These are phyloP conservation scores for Darwinula stevensoni DNA, from an alignment of 2,888 invertebrate species.

Conservation along the genomic window DNA sequence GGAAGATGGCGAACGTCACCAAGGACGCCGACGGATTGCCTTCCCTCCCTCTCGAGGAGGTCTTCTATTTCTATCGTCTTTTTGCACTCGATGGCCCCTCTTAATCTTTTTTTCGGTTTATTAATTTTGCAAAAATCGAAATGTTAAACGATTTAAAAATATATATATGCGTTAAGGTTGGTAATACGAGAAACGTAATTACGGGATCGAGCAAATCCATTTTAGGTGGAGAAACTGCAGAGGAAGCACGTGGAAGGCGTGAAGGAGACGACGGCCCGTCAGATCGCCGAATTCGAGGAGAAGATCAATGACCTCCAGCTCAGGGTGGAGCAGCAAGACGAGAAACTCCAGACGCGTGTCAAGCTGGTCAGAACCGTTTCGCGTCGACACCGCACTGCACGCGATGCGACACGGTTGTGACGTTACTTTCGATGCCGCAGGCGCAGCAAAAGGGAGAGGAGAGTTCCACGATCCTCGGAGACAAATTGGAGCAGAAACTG, in stretches of 20 bases:
- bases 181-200: too few relatives aligned
- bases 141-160: too few relatives aligned
- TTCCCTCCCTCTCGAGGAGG: too few relatives aligned
- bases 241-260: slow-evolving; percentile 8
- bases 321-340: slow-evolving; percentile 8
- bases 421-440: slow-evolving; percentile 4
- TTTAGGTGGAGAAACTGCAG: slow-evolving; percentile 7
- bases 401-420: too few relatives aligned
- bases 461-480: slow-evolving; percentile 9
- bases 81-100: too few relatives aligned
- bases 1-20: not conserved
- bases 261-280: slow-evolving; percentile 8
- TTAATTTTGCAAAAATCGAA: too few relatives aligned
- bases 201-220: too few relatives aligned
- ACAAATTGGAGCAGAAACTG: slow-evolving; percentile 10
- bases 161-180: too few relatives aligned
- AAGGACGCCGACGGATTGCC: too few relatives aligned
- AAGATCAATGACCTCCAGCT: slow-evolving; percentile 8
- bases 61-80: too few relatives aligned
- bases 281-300: slow-evolving; percentile 8
- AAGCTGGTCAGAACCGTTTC: slow-evolving; percentile 8
- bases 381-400: too few relatives aligned
- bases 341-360: slow-evolving; percentile 8
- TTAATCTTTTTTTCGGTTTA: too few relatives aligned
- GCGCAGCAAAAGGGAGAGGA: slow-evolving; percentile 8